phyloP scores from a whole-genome alignment of 1,140 invertebrate species.

The Drosophila nigromelanica region DNA sequence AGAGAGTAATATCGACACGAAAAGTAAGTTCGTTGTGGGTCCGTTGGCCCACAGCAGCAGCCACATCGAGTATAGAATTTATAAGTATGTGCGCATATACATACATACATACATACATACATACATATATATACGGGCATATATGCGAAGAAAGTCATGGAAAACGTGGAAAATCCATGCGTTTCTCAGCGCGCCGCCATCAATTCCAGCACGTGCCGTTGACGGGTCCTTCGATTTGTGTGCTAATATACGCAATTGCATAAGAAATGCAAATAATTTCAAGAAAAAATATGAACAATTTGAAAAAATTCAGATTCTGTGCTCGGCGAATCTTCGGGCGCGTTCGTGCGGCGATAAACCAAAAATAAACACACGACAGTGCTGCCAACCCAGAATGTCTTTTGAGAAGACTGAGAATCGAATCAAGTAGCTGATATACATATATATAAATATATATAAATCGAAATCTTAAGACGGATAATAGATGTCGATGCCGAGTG shows the following conservation, averaged over 20 bases:
- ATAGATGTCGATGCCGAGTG: conserved; percentile 11
- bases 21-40: conserved; percentile 77
- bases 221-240: neutral
- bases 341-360: conserved; percentile 52
- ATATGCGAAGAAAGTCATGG: conserved; percentile 36
- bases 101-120: no score
- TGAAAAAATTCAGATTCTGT: conserved; percentile 57
- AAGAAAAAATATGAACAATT: conserved; percentile 66
- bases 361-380: conserved; percentile 77
- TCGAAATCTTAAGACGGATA: conserved; percentile 37
- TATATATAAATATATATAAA: conserved; percentile 17
- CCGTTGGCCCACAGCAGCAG: conserved; percentile 60
- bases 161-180: conserved; percentile 79
- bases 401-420: conserved; percentile 19
- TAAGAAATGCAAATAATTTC: conserved; percentile 71
- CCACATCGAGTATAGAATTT: conserved; percentile 70
- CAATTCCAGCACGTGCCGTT: conserved; percentile 44
- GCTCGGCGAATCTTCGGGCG: conserved; percentile 61
- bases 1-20: conserved; percentile 82
- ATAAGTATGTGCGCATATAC: conserved; percentile 28
- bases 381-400: conserved; percentile 53
- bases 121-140: conserved; percentile 13
- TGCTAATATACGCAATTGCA: conserved; percentile 52
- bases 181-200: conserved; percentile 33
- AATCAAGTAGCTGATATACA: conserved; percentile 17